Conservation (phyloP, 2,113 vertebrate species). For the Excalfactoria chinensis region DNA sequence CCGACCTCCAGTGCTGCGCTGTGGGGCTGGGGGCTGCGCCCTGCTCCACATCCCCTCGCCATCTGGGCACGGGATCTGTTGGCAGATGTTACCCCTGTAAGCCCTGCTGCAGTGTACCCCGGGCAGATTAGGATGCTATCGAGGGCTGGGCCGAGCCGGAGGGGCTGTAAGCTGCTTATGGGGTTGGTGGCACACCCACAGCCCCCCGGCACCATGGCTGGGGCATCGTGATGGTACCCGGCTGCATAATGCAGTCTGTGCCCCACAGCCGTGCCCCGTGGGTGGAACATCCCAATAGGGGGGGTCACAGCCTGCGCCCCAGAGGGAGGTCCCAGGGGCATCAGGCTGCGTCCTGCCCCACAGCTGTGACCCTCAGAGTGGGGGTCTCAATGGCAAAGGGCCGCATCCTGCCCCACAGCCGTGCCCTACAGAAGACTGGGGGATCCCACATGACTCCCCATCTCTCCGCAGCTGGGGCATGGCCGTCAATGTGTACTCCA, state of each 20-base stretch:
- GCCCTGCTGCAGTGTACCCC: constrained; percentile 17
- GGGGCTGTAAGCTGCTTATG: constrained; percentile 29
- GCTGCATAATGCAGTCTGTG: too few relatives aligned
- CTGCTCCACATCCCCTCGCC: background rate
- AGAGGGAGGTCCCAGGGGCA: too few relatives aligned
- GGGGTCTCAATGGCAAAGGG: too few relatives aligned
- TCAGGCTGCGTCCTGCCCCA: too few relatives aligned
- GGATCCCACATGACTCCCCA: background rate
- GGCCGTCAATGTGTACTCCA: constrained; percentile 98
- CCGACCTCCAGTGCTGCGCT: rapidly evolving
- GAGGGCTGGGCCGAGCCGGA: background rate
- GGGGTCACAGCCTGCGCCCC: too few relatives aligned
- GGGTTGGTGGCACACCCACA: background rate
- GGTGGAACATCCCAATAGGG: too few relatives aligned
- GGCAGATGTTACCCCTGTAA: constrained; percentile 65
- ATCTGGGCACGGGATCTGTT: background rate
- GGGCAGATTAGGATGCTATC: constrained; percentile 3
- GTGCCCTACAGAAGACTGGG: too few relatives aligned
- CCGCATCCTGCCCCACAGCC: too few relatives aligned
- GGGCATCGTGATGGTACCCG: background rate
- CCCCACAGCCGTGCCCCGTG: too few relatives aligned
- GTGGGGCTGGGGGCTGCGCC: background rate
- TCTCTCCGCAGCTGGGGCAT: constrained; percentile 85
- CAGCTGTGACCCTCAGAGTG: too few relatives aligned
- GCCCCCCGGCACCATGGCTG: background rate